Base-by-base conservation (phyloP, 2,797 vertebrate genomes). In the Spondyliosoma cantharus region DNA sequence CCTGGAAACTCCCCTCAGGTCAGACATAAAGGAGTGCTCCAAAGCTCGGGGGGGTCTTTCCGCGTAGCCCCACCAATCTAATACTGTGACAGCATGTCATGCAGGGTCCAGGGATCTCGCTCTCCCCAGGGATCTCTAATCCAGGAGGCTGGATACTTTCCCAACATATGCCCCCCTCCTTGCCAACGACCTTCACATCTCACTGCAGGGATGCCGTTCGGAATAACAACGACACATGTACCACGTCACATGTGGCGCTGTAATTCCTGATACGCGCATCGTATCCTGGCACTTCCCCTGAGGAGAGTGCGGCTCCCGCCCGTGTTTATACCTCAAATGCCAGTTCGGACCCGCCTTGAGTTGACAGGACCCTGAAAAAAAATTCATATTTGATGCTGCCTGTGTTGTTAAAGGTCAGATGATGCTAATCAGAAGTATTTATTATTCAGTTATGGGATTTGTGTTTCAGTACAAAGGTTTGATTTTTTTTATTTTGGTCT, bases 141-240 rank as follows among this genome's bases (percentile, higher is more conserved):
- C 83, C 89, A 82, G 46, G 50, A 71, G 75, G 71, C 76, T 87
- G 86, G 83, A 92, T 81, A 11, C 85, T 62, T 74, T 83, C 78
- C 63, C 75, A 72, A 71, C 71, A 76, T 63, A 19, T 29, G 14
- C 62, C 78, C 71, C 82, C 82, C 88, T 86, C 81, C 62, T 75
- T 83, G 73, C 79, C 71, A 77, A 27, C 48, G 82, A 92, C 89
- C 86, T 93, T 94, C 89, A 87, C 80, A 72, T 89, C 74, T 87
- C 84, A 73, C 79, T 80, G 77, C 80, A 46, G 82, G 57, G 73
- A 85, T 79, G 78, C 71, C 19, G 63, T 79, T 74, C 42, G 79
- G 89, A 92, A 92, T 86, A 76, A 58, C 78, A 90, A 90, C 42
- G 22, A 69, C 59, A 75, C 71, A 58, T 76, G 76, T 19, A 67